Evolutionary conservation across 2,888 invertebrate genomes (phyloP).

Genomic region (Coronaproctus castanopsis): DNA sequence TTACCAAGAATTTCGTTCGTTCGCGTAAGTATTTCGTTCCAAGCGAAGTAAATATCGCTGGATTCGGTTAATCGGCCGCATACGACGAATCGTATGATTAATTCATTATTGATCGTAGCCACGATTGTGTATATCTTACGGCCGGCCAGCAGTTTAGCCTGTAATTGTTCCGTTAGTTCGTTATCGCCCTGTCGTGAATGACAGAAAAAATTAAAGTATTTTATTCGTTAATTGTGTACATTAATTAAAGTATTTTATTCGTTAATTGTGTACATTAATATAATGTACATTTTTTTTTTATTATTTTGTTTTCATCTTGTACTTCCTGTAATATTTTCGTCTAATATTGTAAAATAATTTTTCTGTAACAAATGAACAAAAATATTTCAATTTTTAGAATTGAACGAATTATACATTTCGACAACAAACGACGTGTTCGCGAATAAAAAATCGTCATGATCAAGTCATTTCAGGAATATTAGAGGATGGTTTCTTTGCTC

Average conservation of each 20-base stretch:
- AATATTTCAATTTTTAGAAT: no score
- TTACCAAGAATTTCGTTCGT: conserved; percentile 25
- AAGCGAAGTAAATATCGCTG: conserved; percentile 53
- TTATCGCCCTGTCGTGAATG: conserved; percentile 37
- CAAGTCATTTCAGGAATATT: no score
- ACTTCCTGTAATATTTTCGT: no score
- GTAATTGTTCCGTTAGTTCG: conserved; percentile 41
- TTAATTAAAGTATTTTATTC: neutral
- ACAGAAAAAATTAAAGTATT: neutral
- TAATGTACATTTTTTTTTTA: neutral
- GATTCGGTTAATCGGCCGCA: conserved; percentile 50
- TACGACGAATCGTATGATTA: conserved; percentile 60
- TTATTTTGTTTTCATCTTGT: neutral
- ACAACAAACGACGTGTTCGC: no score
- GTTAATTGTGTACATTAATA: neutral
- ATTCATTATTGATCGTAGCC: conserved; percentile 42
- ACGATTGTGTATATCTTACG: conserved; percentile 67
- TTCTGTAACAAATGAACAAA: no score
- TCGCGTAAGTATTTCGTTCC: conserved; percentile 44
- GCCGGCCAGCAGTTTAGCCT: conserved; percentile 49
- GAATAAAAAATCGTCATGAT: no score
- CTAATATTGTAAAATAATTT: no score
- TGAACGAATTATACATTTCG: no score
- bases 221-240: neutral
- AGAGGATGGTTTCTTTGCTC: no score